Evolutionary conservation across 1,140 invertebrate species (phyloP), one percentile per base, ranked within the genome.

Genomic region (Pseudoatta argentina): DNA sequence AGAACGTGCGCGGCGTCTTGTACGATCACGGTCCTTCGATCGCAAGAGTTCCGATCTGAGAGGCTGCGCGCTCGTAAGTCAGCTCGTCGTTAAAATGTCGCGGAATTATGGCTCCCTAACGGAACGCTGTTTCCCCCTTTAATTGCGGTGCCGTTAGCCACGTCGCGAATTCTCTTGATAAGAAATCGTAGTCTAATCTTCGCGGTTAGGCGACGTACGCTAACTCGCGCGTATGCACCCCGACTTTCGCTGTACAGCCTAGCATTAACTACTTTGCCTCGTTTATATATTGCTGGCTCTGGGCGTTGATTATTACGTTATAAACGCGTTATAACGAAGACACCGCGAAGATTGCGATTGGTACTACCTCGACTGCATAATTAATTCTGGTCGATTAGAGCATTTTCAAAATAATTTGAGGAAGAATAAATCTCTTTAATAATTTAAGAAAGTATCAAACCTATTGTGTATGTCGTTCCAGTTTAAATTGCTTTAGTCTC

Each of bases 181-280:
- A 83, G 55, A 75, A 83, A 83, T 67, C 73, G n/a, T 66, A 48
- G 30, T 86, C 76, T 86, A 87, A 89, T 91, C 88, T 69, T 85
- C 30, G 63, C 69, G 39, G 21, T 71, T 51, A 59, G 21, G 53
- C 72, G 83, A 82, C 64, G 44, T 48, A 81, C 64, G 87, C 76
- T 87, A 91, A 91, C 87, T 85, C 83, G 89, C 81, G 83, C 83
- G 83, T 73, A 39, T 88, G 87, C 87, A 88, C 66, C 82, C 59
- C 53, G 53, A 67, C 48, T 73, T 87, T 81, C 82, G 79, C 87
- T 85, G 83, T 57, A 51, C n/a, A 64, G 69, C 63, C 87, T 91
- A 44, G 79, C 79, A 91, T 91, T 91, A 91, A 66, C 89, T 87
- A 91, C 76, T 90, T 90, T 91, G 87, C 78, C 55, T 87, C 85